phyloP scores from a whole-genome alignment of 2,113 vertebrate species.

The Melospiza melodia region DNA sequence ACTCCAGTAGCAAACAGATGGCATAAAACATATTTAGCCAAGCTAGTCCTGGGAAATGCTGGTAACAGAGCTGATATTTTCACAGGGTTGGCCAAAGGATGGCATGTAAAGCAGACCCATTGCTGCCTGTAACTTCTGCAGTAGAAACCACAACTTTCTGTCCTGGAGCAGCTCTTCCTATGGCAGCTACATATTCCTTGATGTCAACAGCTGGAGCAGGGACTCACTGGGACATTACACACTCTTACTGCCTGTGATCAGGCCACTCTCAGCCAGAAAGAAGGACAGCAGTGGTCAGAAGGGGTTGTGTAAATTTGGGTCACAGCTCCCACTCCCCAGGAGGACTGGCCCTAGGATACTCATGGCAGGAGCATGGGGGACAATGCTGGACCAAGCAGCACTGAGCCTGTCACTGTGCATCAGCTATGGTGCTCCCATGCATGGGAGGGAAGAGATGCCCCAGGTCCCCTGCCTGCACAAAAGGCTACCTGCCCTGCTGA shows the following conservation, averaged over 20 bases:
- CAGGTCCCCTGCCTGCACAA: fast-evolving
- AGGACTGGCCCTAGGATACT: not conserved
- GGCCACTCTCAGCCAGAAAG: fast-evolving
- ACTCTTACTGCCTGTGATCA: not conserved
- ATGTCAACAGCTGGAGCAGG: not conserved
- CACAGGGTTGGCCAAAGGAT: not conserved
- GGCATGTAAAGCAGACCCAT: fast-evolving
- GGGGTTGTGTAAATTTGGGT: not conserved
- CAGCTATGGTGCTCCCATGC: not conserved
- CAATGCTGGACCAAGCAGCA: not conserved
- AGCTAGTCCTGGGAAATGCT: not conserved
- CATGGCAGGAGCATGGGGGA: not conserved
- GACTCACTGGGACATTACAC: fast-evolving
- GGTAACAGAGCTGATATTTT: not conserved
- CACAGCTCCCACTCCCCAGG: fast-evolving
- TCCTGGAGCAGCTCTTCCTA: not conserved
- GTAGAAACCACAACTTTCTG: not conserved
- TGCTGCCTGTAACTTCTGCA: not conserved
- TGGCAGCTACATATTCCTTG: not conserved
- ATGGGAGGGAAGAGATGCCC: not conserved
- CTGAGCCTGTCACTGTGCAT: not conserved
- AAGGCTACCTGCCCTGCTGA: not conserved
- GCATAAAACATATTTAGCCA: not conserved
- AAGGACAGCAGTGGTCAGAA: not conserved
- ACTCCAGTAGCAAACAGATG: not conserved